Evolutionary conservation across 2,888 invertebrate genomes (phyloP).

Genomic region (Hetaerina titia): DNA sequence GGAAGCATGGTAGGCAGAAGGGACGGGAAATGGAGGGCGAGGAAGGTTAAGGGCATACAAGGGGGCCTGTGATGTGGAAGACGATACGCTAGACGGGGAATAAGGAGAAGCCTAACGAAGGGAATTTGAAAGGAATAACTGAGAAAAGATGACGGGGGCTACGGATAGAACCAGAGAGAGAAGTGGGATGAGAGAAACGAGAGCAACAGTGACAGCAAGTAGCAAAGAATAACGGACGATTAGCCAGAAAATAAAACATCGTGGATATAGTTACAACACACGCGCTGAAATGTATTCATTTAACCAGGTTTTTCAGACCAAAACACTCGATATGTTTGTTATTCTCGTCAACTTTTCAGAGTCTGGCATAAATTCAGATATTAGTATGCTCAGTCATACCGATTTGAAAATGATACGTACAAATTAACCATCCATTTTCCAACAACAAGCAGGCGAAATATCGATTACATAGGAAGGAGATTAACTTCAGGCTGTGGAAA

Average conservation of each 20-base stretch:
- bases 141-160: not conserved
- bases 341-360: too few species aligned
- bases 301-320: not conserved
- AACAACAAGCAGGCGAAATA: too few species aligned
- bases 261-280: not conserved
- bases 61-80: conserved; percentile 12
- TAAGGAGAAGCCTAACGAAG: not conserved
- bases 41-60: not conserved
- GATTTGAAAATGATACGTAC: too few species aligned
- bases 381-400: too few species aligned
- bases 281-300: not conserved
- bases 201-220: not conserved
- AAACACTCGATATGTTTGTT: not conserved
- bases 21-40: not conserved
- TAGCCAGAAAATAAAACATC: not conserved
- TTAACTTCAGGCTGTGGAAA: too few species aligned
- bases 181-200: not conserved
- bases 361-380: too few species aligned
- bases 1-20: conserved; percentile 35
- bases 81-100: not conserved
- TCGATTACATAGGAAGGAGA: too few species aligned
- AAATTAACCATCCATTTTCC: too few species aligned
- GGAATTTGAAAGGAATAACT: not conserved
- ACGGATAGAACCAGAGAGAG: not conserved
- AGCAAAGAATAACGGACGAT: not conserved